phyloP scores from a whole-genome alignment of 2,888 invertebrate genomes.

The Tryphoninae sp. region DNA sequence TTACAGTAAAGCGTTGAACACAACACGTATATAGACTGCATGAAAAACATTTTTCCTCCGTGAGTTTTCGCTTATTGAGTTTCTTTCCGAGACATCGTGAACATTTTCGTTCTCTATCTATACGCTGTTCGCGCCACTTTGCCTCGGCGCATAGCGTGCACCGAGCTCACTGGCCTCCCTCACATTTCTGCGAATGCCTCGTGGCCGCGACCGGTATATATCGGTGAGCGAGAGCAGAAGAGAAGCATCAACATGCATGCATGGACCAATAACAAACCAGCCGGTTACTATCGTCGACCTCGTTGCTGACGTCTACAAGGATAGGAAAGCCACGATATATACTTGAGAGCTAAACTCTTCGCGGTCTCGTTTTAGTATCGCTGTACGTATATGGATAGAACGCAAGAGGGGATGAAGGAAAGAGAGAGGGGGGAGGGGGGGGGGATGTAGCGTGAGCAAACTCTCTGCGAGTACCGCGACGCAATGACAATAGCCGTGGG shows the following conservation, averaged over 20 bases:
- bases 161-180: conserved; percentile 21
- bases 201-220: conserved; percentile 19
- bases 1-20: too few species aligned
- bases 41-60: conserved; percentile 61
- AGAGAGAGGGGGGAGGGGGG: background rate
- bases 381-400: background rate
- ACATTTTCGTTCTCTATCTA: background rate
- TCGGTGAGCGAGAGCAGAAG: conserved; percentile 1
- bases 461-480: conserved; percentile 29
- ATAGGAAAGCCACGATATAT: conserved; percentile 6
- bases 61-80: conserved; percentile 62
- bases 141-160: background rate
- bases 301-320: conserved; percentile 36
- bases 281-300: conserved; percentile 33
- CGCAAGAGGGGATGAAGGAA: conserved; percentile 35
- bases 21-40: conserved; percentile 38
- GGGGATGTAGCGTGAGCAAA: conserved; percentile 41
- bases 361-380: conserved; percentile 12
- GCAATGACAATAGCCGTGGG: conserved; percentile 69
- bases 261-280: conserved; percentile 46
- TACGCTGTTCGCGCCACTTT: background rate
- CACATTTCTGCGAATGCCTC: conserved; percentile 42
- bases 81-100: conserved; percentile 39
- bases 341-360: background rate
- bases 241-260: conserved; percentile 45